Base-by-base conservation (phyloP, 2,888 invertebrate genomes). In the Yponomeuta malinellus region DNA sequence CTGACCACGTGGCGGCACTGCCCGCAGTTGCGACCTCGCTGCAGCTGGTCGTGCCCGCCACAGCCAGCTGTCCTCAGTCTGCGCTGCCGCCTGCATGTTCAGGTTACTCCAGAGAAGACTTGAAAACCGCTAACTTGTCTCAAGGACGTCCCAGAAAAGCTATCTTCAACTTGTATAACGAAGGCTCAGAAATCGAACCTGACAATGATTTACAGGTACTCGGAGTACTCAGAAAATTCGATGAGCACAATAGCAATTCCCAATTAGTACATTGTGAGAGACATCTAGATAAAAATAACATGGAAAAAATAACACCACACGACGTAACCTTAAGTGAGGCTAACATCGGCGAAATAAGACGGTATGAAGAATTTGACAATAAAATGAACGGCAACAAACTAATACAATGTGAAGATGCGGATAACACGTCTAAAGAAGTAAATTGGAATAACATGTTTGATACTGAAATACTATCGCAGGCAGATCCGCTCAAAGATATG, bases 371-470 rank as follows among this genome's bases (percentile, higher is more conserved):
- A 15, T 15, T 15, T 59, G 52, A 15, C 5, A 59, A 59, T 59
- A 59, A 15, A 15, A 59, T 59, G 12, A 59, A 12, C 52, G 15
- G 1, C 15, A 15, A 59, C 52, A 59, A 59, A 59, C 15, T 59
- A 15, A 15, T 15, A 8, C 12, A 8, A 59, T 15, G 52, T 59
- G 52, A 59, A 15, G 15, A 59, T 59, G 15, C 1, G 6, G 12
- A 15, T 15, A 66, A 70, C 65, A 37, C 63, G n/a, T 52, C 23
- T 68, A 48, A 71, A 4, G 70, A 77, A 59, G 74, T 84, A 8
- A 73, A 79, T 68, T 88, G 88, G 89, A 76, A 81, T 72, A 78
- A 88, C 68, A 86, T 90, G 82, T 83, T 89, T 74, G 88, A 88
- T 75, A 77, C 77, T 33, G 83, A 87, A 71, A 73, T 88, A 67